These are phyloP conservation scores for Daboia siamensis DNA, from an alignment of 2,113 vertebrate species.

Conservation along the genomic window DNA sequence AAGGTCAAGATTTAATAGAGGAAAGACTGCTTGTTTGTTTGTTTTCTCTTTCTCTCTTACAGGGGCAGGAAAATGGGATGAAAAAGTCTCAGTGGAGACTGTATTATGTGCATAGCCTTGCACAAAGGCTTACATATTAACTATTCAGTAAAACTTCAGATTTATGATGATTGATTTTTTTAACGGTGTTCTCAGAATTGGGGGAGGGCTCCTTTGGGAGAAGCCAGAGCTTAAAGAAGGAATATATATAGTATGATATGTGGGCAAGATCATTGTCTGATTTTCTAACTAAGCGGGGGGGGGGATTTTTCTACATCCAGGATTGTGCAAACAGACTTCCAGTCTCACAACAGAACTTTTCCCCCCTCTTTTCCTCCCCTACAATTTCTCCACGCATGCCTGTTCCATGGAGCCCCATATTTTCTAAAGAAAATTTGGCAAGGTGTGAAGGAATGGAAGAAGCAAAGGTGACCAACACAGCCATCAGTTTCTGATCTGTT, in stretches of 20 bases:
- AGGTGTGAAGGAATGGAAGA: neutral
- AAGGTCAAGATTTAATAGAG: constrained; percentile 16
- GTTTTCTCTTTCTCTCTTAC: constrained; percentile 9
- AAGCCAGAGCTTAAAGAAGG: neutral
- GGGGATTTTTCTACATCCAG: neutral
- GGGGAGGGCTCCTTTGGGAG: constrained; percentile 14
- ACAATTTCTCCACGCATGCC: neutral
- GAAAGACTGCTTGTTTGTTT: neutral
- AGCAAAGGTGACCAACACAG: neutral
- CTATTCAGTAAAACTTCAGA: constrained; percentile 30
- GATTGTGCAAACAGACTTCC: neutral
- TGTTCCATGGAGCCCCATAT: neutral
- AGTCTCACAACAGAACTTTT: neutral
- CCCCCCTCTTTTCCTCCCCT: neutral
- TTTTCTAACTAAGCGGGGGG: neutral
- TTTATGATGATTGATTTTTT: constrained; percentile 57
- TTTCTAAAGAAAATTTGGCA: neutral
- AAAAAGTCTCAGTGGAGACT: constrained; percentile 48
- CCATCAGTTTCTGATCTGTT: neutral
- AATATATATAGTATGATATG: neutral
- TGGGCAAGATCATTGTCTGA: neutral
- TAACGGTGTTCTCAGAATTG: constrained; percentile 44
- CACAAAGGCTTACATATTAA: constrained; percentile 29
- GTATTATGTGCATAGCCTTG: constrained; percentile 8
- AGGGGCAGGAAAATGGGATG: constrained; percentile 31